Evolutionary conservation across 2,888 invertebrate genomes (phyloP).

Genomic region (Metallyticus violacea): DNA sequence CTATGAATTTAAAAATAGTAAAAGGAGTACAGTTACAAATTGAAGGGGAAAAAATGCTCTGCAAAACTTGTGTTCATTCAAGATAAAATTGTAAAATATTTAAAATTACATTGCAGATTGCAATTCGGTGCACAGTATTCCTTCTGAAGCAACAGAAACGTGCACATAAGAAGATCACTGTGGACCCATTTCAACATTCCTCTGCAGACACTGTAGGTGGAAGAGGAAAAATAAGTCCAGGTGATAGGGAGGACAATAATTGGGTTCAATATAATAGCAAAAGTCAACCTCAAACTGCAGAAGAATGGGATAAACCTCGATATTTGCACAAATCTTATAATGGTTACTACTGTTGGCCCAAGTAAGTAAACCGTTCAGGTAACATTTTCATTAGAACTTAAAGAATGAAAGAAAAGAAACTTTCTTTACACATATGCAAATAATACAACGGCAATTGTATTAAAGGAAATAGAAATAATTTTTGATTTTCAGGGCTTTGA

Average conservation of each 20-base stretch:
- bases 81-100: not conserved
- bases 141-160: conserved; percentile 72
- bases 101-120: conserved; percentile 44
- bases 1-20: too few relatives aligned
- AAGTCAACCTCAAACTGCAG: conserved; percentile 57
- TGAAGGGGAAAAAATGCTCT: too few relatives aligned
- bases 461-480: too few relatives aligned
- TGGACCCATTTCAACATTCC: conserved; percentile 53
- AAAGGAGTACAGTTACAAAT: too few relatives aligned
- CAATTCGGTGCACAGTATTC: conserved; percentile 59
- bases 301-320: conserved; percentile 71
- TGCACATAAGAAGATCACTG: conserved; percentile 55
- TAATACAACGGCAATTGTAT: too few relatives aligned
- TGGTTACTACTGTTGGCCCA: conserved; percentile 57
- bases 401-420: too few relatives aligned
- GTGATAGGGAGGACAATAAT: conserved; percentile 65
- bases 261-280: conserved; percentile 71
- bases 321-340: conserved; percentile 65
- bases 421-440: too few relatives aligned
- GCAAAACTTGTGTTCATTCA: too few relatives aligned
- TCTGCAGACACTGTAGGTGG: conserved; percentile 43
- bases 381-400: too few relatives aligned
- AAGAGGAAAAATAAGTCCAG: conserved; percentile 44
- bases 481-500: too few relatives aligned
- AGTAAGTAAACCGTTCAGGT: too few relatives aligned